Evolutionary conservation across 2,797 vertebrate species (phyloP).

Genomic region (Sebastes reedi): DNA sequence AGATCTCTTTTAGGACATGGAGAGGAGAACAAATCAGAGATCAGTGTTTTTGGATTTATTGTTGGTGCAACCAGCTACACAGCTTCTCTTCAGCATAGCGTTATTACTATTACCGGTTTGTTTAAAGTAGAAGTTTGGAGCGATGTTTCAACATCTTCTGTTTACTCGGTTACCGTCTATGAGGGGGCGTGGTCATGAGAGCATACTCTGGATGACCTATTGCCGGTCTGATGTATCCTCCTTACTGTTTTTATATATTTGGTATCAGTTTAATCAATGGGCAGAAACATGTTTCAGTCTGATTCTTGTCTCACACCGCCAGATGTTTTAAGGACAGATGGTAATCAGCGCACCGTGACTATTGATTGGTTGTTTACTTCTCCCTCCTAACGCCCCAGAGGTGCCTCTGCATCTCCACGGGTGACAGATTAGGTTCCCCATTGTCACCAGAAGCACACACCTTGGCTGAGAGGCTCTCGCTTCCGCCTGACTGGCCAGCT

Average conservation of each 20-base stretch:
- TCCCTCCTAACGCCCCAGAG: conserved; percentile 55
- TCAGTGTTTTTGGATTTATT: too few relatives aligned
- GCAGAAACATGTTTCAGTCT: neutral
- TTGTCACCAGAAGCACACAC: conserved; percentile 60
- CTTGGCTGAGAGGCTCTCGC: conserved; percentile 31
- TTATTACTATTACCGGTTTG: too few relatives aligned
- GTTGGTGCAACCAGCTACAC: too few relatives aligned
- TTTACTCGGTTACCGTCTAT: too few relatives aligned
- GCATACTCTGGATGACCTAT: too few relatives aligned
- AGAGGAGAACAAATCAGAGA: too few relatives aligned
- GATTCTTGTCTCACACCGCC: neutral
- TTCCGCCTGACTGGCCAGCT: conserved; percentile 29
- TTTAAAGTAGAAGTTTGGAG: too few relatives aligned
- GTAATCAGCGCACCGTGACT: conserved; percentile 36
- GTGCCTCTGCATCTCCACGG: conserved; percentile 46
- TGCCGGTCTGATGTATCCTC: too few relatives aligned
- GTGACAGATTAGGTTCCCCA: conserved; percentile 68
- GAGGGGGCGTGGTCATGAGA: too few relatives aligned
- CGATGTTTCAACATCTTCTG: too few relatives aligned
- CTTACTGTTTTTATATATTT: neutral
- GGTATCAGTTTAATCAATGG: neutral
- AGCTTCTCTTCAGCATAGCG: too few relatives aligned
- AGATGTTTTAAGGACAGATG: conserved; percentile 14
- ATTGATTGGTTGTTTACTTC: conserved; percentile 68
- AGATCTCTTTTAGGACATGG: too few relatives aligned